Conservation (phyloP, 1,140 invertebrate genomes). For the Nomia melanderi region DNA sequence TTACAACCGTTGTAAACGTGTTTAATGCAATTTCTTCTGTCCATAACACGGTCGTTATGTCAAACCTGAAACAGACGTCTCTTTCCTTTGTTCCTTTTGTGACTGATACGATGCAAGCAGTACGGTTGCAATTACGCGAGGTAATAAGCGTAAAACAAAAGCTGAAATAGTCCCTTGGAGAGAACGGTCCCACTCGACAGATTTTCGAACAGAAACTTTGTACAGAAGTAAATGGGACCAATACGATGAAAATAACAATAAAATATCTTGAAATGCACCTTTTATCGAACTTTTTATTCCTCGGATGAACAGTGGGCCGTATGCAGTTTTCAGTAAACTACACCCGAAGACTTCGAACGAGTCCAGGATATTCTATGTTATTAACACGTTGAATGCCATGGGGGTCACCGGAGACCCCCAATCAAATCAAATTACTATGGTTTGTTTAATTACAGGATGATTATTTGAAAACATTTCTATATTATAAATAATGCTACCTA, state of each 20-base stretch:
- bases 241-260: neutral
- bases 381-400: too few relatives aligned
- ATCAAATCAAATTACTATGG: too few relatives aligned
- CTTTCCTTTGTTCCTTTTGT: neutral
- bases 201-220: constrained; percentile 6
- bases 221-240: neutral
- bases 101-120: neutral
- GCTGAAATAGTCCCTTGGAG: constrained; percentile 8
- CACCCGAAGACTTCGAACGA: too few relatives aligned
- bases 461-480: too few relatives aligned
- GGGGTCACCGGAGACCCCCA: too few relatives aligned
- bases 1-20: neutral
- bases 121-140: constrained; percentile 27
- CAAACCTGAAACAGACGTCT: neutral
- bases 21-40: neutral
- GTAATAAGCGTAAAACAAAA: constrained; percentile 44
- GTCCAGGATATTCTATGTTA: too few relatives aligned
- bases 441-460: too few relatives aligned
- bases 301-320: too few relatives aligned
- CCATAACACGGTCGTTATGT: neutral
- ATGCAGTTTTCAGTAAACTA: too few relatives aligned
- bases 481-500: too few relatives aligned
- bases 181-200: constrained; percentile 10
- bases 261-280: neutral
- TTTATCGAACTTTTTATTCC: too few relatives aligned